These are phyloP conservation scores for Mystacides longicornis DNA, from an alignment of 2,888 invertebrate species.

Conservation along the genomic window DNA sequence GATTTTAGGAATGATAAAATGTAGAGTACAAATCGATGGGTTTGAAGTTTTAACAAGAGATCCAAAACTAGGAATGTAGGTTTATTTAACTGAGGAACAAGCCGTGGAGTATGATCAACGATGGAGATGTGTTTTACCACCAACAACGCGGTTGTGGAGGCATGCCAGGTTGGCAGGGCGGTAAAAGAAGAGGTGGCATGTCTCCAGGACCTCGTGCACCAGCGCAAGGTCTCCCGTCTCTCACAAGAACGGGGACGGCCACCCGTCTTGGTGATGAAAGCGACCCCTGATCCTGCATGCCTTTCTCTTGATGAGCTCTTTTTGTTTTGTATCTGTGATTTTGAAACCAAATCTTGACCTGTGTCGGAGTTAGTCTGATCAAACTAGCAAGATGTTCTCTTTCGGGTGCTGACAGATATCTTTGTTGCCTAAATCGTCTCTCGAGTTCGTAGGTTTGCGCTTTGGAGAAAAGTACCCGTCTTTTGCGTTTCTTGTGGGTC, in stretches of 20 bases:
- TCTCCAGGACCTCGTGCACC: slow-evolving; percentile 49
- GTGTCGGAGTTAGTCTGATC: slow-evolving; percentile 93
- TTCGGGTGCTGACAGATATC: slow-evolving; percentile 96
- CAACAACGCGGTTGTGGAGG: slow-evolving; percentile 42
- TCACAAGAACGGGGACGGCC: slow-evolving; percentile 88
- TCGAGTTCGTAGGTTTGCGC: slow-evolving; percentile 96
- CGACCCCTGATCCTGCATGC: slow-evolving; percentile 59
- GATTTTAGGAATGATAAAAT: too few species aligned
- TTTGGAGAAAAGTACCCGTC: slow-evolving; percentile 94
- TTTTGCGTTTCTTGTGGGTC: slow-evolving; percentile 81
- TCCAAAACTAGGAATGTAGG: not conserved
- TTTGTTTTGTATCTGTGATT: slow-evolving; percentile 99
- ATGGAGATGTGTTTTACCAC: slow-evolving; percentile 46
- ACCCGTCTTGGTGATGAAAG: slow-evolving; percentile 83
- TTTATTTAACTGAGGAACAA: not conserved
- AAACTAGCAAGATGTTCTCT: slow-evolving; percentile 92
- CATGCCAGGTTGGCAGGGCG: slow-evolving; percentile 38
- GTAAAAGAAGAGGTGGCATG: slow-evolving; percentile 42
- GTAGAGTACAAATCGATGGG: too few species aligned
- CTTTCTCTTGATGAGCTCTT: slow-evolving; percentile 92
- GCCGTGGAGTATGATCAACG: not conserved
- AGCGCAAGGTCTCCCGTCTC: slow-evolving; percentile 89
- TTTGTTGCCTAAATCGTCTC: slow-evolving; percentile 88
- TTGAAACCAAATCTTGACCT: slow-evolving; percentile 99
- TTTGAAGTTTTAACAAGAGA: not conserved